These are phyloP conservation scores for Scolopax rusticola DNA, from an alignment of 2,797 vertebrate genomes.

Conservation along the genomic window DNA sequence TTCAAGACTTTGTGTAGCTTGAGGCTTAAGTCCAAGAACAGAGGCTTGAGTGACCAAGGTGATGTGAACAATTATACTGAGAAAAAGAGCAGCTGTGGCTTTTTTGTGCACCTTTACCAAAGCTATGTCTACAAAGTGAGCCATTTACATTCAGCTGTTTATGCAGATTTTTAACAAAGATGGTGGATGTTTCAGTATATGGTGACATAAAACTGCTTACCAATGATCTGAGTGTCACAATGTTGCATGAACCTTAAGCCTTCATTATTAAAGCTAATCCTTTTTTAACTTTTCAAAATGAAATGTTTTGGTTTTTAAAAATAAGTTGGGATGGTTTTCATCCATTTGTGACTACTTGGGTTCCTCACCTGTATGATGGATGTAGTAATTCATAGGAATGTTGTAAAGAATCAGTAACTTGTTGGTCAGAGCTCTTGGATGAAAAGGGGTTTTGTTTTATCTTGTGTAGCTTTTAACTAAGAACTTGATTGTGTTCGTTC, in stretches of 20 bases:
- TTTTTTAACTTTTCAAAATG: neutral
- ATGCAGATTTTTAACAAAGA: neutral
- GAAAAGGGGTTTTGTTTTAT: neutral
- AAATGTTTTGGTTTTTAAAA: neutral
- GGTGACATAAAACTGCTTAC: neutral
- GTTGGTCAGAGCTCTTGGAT: neutral
- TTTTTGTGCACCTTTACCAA: neutral
- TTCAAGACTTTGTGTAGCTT: neutral
- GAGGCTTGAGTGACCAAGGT: neutral
- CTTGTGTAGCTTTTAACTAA: neutral
- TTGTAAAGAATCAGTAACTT: neutral
- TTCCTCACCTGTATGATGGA: neutral
- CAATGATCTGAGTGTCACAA: neutral
- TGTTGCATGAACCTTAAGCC: neutral
- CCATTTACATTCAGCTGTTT: neutral
- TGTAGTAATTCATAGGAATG: neutral
- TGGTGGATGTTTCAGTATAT: neutral
- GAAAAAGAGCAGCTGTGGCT: neutral
- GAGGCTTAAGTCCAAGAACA: neutral
- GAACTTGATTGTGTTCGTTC: neutral
- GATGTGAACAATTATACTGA: neutral
- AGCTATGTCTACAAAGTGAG: neutral
- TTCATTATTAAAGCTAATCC: neutral
- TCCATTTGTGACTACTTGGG: neutral
- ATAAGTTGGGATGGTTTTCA: neutral